Percentiles rank a stretch among this genome's conserved stretches.
phyloP scores from a whole-genome alignment of 2,797 vertebrate genomes.

The Protonibea diacanthus region DNA sequence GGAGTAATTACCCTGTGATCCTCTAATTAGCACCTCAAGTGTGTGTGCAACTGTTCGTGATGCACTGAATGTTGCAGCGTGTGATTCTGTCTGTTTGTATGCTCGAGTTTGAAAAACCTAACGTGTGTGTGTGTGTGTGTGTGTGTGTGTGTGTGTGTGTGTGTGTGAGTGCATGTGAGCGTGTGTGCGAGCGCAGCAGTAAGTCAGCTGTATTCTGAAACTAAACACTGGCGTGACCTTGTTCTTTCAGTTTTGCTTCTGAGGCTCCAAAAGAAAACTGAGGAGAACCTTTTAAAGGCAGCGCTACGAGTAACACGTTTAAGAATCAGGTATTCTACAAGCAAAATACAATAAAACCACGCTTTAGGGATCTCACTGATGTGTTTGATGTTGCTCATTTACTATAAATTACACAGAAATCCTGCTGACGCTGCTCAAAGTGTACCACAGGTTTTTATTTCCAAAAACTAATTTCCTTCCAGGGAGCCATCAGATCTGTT shows the following conservation, averaged over 20 bases:
- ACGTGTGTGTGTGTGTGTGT: background rate
- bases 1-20: constrained; percentile 33
- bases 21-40: constrained; percentile 44
- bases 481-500: background rate
- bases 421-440: background rate
- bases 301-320: background rate
- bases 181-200: background rate
- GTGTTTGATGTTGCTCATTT: background rate
- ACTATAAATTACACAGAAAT: background rate
- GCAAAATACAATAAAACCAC: background rate
- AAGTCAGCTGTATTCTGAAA: background rate
- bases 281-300: no score
- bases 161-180: no score
- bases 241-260: background rate
- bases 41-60: background rate
- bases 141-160: background rate
- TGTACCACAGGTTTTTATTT: background rate
- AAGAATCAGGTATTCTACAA: background rate
- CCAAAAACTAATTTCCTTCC: background rate
- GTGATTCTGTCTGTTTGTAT: background rate
- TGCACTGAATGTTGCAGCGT: background rate
- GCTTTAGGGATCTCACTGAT: background rate
- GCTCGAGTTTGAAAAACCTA: background rate
- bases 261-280: background rate
- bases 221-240: background rate